Evolutionary conservation across 2,888 invertebrate species (phyloP).

Genomic region (Eubasilissa splendida): DNA sequence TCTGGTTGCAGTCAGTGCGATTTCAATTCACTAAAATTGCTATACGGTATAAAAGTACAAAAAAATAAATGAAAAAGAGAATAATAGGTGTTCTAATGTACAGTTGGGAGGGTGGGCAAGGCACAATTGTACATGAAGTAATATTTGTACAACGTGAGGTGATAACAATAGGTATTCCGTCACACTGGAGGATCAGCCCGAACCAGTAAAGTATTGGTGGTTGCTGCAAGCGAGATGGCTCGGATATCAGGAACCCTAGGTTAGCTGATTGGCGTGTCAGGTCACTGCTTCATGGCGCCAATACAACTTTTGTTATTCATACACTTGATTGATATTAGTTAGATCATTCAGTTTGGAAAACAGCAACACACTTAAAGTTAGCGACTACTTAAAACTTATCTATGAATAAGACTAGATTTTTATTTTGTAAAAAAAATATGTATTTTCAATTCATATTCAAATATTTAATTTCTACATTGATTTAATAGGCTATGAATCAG

Average conservation of each 20-base stretch:
- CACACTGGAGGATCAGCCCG: conserved; percentile 56
- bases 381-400: background rate
- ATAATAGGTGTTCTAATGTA: conserved; percentile 8
- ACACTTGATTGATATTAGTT: conserved; percentile 46
- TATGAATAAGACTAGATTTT: too few relatives aligned
- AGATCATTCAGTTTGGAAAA: conserved; percentile 55
- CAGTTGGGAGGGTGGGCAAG: conserved; percentile 25
- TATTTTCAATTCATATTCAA: too few relatives aligned
- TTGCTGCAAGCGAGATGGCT: conserved; percentile 51
- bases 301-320: conserved; percentile 51
- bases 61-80: conserved; percentile 19
- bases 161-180: conserved; percentile 50
- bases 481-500: too few relatives aligned
- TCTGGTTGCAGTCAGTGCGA: conserved; percentile 40
- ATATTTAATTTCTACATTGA: too few relatives aligned
- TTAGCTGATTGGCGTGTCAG: conserved; percentile 51
- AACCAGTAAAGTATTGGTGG: conserved; percentile 52
- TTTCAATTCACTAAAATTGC: conserved; percentile 24
- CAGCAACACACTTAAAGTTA: conserved; percentile 60
- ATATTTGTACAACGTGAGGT: conserved; percentile 51
- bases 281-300: conserved; percentile 52
- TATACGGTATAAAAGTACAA: conserved; percentile 17
- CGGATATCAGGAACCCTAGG: conserved; percentile 51
- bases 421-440: too few relatives aligned
- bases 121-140: conserved; percentile 51